Evolutionary conservation across 2,113 vertebrate species (phyloP).

Genomic region (Tamias sibiricus): DNA sequence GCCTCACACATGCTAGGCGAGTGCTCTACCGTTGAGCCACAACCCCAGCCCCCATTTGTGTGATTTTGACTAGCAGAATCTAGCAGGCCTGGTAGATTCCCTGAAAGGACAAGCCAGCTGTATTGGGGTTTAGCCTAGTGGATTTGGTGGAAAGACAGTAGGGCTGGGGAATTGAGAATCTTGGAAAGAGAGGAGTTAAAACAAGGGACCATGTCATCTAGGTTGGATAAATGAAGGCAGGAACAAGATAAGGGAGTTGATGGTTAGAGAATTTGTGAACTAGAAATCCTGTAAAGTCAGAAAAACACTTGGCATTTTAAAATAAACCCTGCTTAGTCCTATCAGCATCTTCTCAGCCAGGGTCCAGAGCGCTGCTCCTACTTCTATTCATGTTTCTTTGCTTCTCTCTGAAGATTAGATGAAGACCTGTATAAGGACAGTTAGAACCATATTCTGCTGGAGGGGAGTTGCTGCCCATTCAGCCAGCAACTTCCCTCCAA

Average conservation of each 20-base stretch:
- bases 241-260: neutral
- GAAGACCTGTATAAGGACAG: neutral
- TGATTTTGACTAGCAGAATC: constrained; percentile 14
- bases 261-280: neutral
- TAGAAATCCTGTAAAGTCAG: neutral
- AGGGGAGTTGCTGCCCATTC: neutral
- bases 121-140: neutral
- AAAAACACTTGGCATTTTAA: neutral
- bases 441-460: neutral
- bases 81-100: neutral
- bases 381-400: neutral
- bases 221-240: neutral
- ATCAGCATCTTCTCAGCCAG: neutral
- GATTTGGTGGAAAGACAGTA: neutral
- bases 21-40: too few species aligned
- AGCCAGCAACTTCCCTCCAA: neutral
- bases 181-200: neutral
- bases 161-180: neutral
- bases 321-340: neutral
- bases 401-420: neutral
- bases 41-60: too few species aligned
- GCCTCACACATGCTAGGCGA: too few species aligned
- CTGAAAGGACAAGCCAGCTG: neutral
- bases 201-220: neutral
- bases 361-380: neutral